Evolutionary conservation across 1,140 invertebrate genomes (phyloP).

Genomic region (Ceratitis capitata): DNA sequence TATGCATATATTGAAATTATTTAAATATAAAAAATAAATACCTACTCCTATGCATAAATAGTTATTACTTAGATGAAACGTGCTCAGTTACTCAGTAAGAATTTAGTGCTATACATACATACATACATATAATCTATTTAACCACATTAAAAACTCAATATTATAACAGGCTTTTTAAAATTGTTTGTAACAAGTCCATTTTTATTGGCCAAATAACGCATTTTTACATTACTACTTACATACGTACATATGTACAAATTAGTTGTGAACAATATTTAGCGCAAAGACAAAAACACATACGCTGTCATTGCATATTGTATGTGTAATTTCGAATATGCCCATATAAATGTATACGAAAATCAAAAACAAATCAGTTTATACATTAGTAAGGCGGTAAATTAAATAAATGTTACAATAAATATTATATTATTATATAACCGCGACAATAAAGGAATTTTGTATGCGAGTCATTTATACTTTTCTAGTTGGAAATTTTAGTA

Average conservation of each 20-base stretch:
- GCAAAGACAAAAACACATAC: neutral
- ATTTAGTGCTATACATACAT: too few relatives aligned
- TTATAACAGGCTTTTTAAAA: too few relatives aligned
- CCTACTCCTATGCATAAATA: too few relatives aligned
- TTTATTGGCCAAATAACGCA: neutral
- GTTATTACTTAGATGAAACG: too few relatives aligned
- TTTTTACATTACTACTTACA: conserved; percentile 12
- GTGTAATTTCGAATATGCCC: neutral
- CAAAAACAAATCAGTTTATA: conserved; percentile 13
- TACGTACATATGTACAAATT: too few relatives aligned
- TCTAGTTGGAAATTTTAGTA: neutral
- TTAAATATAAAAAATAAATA: too few relatives aligned
- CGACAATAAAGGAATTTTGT: conserved; percentile 1
- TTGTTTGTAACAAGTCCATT: neutral
- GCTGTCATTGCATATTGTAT: neutral
- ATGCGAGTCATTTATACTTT: neutral
- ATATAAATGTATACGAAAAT: neutral
- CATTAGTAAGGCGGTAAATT: neutral
- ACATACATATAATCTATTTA: too few relatives aligned
- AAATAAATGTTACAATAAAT: conserved; percentile 16
- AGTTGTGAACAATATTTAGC: neutral
- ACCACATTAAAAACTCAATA: too few relatives aligned
- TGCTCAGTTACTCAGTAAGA: too few relatives aligned
- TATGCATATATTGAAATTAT: too few relatives aligned
- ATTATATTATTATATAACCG: conserved; percentile 2